phyloP scores from a whole-genome alignment of 2,888 invertebrate genomes.

The Embidobia sp. region DNA sequence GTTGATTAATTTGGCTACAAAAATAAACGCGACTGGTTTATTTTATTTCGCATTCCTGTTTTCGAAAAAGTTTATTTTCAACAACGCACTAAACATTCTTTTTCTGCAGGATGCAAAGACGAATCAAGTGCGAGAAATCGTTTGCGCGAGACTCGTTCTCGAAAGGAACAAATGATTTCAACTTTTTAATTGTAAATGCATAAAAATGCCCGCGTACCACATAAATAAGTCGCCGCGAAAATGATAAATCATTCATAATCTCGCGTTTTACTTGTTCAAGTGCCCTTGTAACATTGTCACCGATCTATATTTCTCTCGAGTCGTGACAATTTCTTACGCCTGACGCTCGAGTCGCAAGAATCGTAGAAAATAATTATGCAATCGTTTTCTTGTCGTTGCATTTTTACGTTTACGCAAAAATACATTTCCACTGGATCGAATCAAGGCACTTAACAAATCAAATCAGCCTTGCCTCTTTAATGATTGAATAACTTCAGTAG shows the following conservation, averaged over 20 bases:
- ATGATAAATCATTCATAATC: conserved; percentile 55
- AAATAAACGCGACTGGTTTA: too few relatives aligned
- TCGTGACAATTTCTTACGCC: conserved; percentile 49
- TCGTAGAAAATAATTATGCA: conserved; percentile 59
- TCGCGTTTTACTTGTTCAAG: conserved; percentile 40
- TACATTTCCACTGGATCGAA: conserved; percentile 57
- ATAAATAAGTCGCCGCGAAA: conserved; percentile 37
- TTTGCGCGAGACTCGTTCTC: too few relatives aligned
- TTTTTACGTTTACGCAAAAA: conserved; percentile 58
- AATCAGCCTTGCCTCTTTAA: conserved; percentile 57
- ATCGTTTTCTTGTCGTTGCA: conserved; percentile 53
- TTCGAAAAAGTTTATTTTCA: too few relatives aligned
- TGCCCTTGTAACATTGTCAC: conserved; percentile 59
- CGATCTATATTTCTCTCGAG: conserved; percentile 52
- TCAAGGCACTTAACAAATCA: conserved; percentile 57
- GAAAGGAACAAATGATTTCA: conserved; percentile 2
- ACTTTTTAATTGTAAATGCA: conserved; percentile 22
- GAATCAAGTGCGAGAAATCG: too few relatives aligned
- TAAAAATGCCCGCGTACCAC: conserved; percentile 11
- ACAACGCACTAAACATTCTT: too few relatives aligned
- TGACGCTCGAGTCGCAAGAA: conserved; percentile 34
- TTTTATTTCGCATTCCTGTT: too few relatives aligned
- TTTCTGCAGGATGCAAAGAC: too few relatives aligned
- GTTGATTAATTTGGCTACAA: too few relatives aligned
- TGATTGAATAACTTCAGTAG: conserved; percentile 52